These are phyloP conservation scores for Artemia sinica DNA, from an alignment of 2,888 invertebrate species.

Conservation along the genomic window DNA sequence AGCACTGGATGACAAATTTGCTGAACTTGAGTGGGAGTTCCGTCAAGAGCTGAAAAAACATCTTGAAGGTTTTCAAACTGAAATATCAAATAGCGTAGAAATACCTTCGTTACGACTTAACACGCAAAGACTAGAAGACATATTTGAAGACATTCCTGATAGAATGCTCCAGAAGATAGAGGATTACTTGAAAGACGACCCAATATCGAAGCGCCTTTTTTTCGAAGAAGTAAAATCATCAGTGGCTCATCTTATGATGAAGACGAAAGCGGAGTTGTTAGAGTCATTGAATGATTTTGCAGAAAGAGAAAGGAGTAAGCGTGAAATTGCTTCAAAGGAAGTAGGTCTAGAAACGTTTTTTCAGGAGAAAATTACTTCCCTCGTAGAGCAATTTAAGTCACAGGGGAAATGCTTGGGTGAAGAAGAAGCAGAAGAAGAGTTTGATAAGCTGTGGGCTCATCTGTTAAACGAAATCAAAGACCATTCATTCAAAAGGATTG, in stretches of 20 bases:
- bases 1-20: not conserved
- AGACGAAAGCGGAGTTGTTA: not conserved
- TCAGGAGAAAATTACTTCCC: not conserved
- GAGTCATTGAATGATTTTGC: not conserved
- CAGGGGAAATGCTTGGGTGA: not conserved
- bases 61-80: not conserved
- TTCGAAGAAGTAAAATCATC: not conserved
- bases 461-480: no score
- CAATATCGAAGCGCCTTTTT: not conserved
- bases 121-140: not conserved
- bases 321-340: not conserved
- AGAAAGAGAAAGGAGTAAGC: not conserved
- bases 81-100: not conserved
- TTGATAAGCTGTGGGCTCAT: not conserved
- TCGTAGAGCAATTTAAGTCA: not conserved
- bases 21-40: not conserved
- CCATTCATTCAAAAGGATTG: no score
- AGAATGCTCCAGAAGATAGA: not conserved
- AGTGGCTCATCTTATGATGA: not conserved
- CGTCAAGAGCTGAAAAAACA: not conserved
- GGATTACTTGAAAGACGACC: not conserved
- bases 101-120: not conserved
- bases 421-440: not conserved
- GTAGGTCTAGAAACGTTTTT: not conserved
- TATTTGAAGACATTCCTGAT: not conserved